Conservation (phyloP, 2,113 vertebrate species). For the Labeo catla region DNA sequence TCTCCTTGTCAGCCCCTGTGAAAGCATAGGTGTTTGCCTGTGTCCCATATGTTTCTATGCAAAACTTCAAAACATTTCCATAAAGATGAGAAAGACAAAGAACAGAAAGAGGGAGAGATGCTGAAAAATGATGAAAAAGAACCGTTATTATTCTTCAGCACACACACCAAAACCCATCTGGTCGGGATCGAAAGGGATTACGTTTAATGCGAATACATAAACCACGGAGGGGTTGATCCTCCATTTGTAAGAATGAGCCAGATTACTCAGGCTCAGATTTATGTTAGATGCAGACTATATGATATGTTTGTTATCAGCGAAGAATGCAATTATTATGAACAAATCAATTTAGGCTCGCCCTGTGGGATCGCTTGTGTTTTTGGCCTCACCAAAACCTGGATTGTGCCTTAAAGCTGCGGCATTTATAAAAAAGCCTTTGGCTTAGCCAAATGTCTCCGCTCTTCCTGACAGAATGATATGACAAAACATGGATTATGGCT, state of each 20-base stretch:
- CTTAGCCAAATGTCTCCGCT: conserved; percentile 47
- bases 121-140: conserved; percentile 50
- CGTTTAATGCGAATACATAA: conserved; percentile 60
- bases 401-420: conserved; percentile 18
- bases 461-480: conserved; percentile 46
- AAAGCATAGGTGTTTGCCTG: conserved; percentile 55
- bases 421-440: conserved; percentile 43
- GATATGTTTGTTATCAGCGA: conserved; percentile 51
- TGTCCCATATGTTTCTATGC: conserved; percentile 52
- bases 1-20: conserved; percentile 49
- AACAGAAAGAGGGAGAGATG: conserved; percentile 31
- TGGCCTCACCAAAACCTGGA: not conserved
- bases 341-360: conserved; percentile 47
- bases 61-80: conserved; percentile 46
- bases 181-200: conserved; percentile 54
- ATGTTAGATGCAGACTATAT: conserved; percentile 25
- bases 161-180: conserved; percentile 53
- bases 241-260: conserved; percentile 51
- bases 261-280: conserved; percentile 46
- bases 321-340: conserved; percentile 41
- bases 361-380: conserved; percentile 4
- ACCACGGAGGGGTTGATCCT: conserved; percentile 44
- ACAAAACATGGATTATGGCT: conserved; percentile 59
- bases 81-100: conserved; percentile 27
- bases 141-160: conserved; percentile 45